phyloP scores from a whole-genome alignment of 2,888 invertebrate species.

The Trichopria drosophilae region DNA sequence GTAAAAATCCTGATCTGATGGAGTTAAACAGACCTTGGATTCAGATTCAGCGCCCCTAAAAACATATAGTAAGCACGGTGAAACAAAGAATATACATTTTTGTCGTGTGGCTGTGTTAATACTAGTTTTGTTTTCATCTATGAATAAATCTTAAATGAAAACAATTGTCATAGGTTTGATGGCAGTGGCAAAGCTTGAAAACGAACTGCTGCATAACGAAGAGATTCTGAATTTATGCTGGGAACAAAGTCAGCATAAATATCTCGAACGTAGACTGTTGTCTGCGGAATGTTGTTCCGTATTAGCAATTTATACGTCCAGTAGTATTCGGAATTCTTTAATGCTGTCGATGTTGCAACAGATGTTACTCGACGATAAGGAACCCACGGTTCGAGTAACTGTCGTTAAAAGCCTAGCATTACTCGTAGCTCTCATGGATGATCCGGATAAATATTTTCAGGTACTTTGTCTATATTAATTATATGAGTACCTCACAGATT shows the following conservation, averaged over 20 bases:
- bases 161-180: slow-evolving; percentile 54
- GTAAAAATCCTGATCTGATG: too few relatives aligned
- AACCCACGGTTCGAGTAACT: slow-evolving; percentile 65
- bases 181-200: slow-evolving; percentile 59
- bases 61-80: too few relatives aligned
- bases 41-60: too few relatives aligned
- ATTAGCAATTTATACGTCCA: slow-evolving; percentile 68
- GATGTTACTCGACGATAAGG: slow-evolving; percentile 69
- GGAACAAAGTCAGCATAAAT: slow-evolving; percentile 72
- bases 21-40: too few relatives aligned
- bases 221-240: slow-evolving; percentile 73
- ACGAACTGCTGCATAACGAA: slow-evolving; percentile 64
- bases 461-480: slow-evolving; percentile 37
- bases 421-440: slow-evolving; percentile 67
- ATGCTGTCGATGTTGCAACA: slow-evolving; percentile 74
- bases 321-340: slow-evolving; percentile 67
- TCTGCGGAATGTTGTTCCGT: slow-evolving; percentile 72
- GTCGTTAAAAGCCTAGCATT: slow-evolving; percentile 67
- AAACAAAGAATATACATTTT: background rate
- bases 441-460: slow-evolving; percentile 67
- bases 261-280: slow-evolving; percentile 67
- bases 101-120: too few relatives aligned
- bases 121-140: too few relatives aligned
- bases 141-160: background rate
- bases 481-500: background rate